Evolutionary conservation across 1,140 invertebrate species (phyloP).

Genomic region (Sycophaga agraensis): DNA sequence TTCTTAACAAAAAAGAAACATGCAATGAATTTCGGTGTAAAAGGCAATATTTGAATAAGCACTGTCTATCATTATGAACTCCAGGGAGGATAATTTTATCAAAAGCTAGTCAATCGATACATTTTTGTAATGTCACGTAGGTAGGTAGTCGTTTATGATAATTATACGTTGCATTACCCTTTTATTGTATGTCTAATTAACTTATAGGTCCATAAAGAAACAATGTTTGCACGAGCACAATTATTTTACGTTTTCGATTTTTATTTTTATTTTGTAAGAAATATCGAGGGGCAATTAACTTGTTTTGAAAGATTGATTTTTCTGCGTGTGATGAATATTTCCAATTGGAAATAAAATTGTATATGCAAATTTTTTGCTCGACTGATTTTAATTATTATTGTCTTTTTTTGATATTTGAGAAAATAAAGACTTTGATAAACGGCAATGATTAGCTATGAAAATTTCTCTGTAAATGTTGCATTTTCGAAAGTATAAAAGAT

Average conservation of each 20-base stretch:
- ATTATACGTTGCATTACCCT: slow-evolving; percentile 27
- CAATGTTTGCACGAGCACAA: slow-evolving; percentile 7
- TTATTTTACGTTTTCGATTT: slow-evolving; percentile 4
- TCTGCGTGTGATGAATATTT: slow-evolving; percentile 1
- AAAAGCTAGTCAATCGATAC: slow-evolving; percentile 40
- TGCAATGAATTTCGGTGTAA: slow-evolving; percentile 10
- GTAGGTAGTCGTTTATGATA: slow-evolving; percentile 24
- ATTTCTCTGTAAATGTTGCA: too few relatives aligned
- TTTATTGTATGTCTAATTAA: slow-evolving; percentile 28
- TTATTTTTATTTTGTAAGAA: not conserved
- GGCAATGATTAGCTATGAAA: too few relatives aligned
- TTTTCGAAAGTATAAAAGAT: too few relatives aligned
- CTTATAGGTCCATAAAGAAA: slow-evolving; percentile 24
- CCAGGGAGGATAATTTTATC: slow-evolving; percentile 29
- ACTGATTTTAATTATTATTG: slow-evolving; percentile 1
- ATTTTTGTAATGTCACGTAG: slow-evolving; percentile 29
- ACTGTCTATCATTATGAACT: slow-evolving; percentile 17
- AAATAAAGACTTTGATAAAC: not conserved
- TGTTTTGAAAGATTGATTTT: slow-evolving; percentile 27
- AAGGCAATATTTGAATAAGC: slow-evolving; percentile 20
- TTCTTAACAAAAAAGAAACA: too few relatives aligned
- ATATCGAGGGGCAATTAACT: slow-evolving; percentile 12
- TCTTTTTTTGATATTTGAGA: slow-evolving; percentile 2
- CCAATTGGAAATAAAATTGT: not conserved
- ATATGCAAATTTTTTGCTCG: not conserved